These are phyloP conservation scores for Leptopterna dolabrata DNA, from an alignment of 2,888 invertebrate species.

Conservation along the genomic window DNA sequence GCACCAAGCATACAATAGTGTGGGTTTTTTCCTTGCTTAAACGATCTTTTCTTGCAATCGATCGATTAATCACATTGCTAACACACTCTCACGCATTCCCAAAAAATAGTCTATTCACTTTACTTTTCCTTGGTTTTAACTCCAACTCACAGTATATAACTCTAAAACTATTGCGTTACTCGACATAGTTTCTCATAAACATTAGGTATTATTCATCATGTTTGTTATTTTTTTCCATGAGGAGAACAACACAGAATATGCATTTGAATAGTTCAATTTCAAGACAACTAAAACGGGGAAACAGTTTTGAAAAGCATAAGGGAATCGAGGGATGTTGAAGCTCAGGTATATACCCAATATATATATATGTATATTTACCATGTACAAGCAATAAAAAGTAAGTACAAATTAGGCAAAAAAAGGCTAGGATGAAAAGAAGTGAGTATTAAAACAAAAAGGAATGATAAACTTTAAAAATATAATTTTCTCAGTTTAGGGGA, in stretches of 20 bases:
- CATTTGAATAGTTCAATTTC: neutral
- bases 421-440: slow-evolving; percentile 4
- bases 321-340: neutral
- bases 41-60: slow-evolving; percentile 14
- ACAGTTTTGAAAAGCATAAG: neutral
- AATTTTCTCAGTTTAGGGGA: neutral
- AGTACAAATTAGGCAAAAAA: slow-evolving; percentile 42
- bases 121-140: slow-evolving; percentile 11
- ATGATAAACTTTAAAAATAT: neutral
- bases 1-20: slow-evolving; percentile 53
- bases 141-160: neutral
- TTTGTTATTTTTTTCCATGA: neutral
- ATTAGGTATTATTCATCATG: neutral
- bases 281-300: neutral
- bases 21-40: slow-evolving; percentile 14
- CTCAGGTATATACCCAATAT: slow-evolving; percentile 20
- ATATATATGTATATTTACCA: slow-evolving; percentile 30
- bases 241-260: slow-evolving; percentile 8
- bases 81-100: slow-evolving; percentile 44
- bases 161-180: slow-evolving; percentile 32
- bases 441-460: slow-evolving; percentile 24
- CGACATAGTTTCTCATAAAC: neutral
- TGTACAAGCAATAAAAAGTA: slow-evolving; percentile 36
- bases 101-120: slow-evolving; percentile 49
- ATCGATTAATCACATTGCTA: neutral